These are phyloP conservation scores for Emberiza fucata DNA, from an alignment of 2,113 vertebrate species.

Conservation along the genomic window DNA sequence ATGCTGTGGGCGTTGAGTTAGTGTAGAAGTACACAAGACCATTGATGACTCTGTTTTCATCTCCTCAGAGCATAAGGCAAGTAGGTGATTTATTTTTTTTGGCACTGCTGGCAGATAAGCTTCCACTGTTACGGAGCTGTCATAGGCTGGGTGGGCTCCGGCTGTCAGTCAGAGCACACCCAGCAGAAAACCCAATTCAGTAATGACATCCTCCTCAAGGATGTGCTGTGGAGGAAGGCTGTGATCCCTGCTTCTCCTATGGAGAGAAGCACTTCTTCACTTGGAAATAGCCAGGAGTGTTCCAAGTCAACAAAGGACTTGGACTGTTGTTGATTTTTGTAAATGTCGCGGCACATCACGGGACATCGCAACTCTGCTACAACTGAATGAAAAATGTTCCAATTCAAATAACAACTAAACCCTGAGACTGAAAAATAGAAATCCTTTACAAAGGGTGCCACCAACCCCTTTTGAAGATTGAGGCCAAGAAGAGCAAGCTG, in stretches of 20 bases:
- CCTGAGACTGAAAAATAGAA: neutral
- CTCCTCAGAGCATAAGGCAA: slow-evolving; percentile 10
- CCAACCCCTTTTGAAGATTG: neutral
- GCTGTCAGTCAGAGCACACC: neutral
- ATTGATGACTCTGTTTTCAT: slow-evolving; percentile 36
- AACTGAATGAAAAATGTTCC: neutral
- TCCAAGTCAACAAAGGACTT: neutral
- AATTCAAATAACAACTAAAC: neutral
- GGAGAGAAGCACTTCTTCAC: too few relatives aligned
- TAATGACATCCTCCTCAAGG: neutral
- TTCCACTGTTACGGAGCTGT: neutral
- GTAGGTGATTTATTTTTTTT: slow-evolving; percentile 58
- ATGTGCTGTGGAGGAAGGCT: neutral
- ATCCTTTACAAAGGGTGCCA: neutral
- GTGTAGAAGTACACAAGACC: neutral
- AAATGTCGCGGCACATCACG: neutral
- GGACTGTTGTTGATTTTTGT: neutral
- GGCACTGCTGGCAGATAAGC: slow-evolving; percentile 22
- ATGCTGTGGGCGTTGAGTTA: slow-evolving; percentile 18
- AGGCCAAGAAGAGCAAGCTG: neutral
- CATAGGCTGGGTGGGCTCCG: neutral
- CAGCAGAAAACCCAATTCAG: neutral
- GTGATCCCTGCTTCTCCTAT: neutral
- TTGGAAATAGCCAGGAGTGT: neutral
- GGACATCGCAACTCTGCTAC: accelerated